Evolutionary conservation across 2,797 vertebrate genomes (phyloP), one percentile per base, ranked within the genome.

Genomic region (Coilia nasus): DNA sequence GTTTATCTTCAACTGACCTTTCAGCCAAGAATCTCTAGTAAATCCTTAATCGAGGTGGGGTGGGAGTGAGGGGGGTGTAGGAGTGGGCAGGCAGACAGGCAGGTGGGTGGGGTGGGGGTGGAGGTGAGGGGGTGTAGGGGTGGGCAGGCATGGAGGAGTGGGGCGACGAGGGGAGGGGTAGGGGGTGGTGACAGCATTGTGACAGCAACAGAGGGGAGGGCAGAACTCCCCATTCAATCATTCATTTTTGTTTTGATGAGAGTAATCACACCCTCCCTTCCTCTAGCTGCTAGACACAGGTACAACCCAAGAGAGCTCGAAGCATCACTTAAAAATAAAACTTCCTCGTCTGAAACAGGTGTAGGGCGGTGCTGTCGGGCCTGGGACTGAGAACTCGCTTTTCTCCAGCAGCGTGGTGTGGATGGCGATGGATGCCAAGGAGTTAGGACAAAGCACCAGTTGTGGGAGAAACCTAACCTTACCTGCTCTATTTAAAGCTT

Each of bases 171-270:
- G 41, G 60, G 21, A 23, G 23, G 54, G 41, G 44, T 84, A 56
- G 25, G 19, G 81, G 46, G 21, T 56, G 31, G 50, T 82, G 35
- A 81, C 75, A 75, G 78, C 47, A 81, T 46, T 23, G 71, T 21
- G 9, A 41, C 67, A 81, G 31, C 11, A 60, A 14, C 64, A 71
- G 14, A 71, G 64, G 28, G 28, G 64, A 71, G 64, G 64, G 41
- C 86, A 46, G 35, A 84, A 82, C 83, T 80, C 85, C 81, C 64
- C 85, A 31, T 71, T 31, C 64, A 31, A 6, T 71, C 64, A 88
- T 85, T 83, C 83, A 90, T 88, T 87, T 80, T 86, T 86, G 2
- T 89, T 88, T 89, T 90, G 87, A 91, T 86, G 84, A 89, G 89
- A 75, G 57, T 80, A 35, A 17, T 83, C 86, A 90, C 83, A 84